These are phyloP conservation scores for Lasaia peninsularis DNA, from an alignment of 1,140 invertebrate genomes.

Conservation along the genomic window DNA sequence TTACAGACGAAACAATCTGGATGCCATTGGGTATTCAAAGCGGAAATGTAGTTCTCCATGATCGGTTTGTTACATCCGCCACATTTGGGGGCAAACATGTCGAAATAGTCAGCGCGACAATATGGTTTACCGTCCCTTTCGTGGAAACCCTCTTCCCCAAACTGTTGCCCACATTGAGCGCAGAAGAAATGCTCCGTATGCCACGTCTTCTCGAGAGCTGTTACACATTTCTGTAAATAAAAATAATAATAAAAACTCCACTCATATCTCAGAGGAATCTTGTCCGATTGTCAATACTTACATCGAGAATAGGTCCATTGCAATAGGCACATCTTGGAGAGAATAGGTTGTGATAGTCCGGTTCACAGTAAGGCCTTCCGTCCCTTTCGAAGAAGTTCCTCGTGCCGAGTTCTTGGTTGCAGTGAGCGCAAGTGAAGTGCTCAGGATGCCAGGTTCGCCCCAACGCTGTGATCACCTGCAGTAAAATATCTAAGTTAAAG, in stretches of 20 bases:
- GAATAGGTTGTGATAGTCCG: constrained; percentile 98
- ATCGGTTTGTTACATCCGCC: constrained; percentile 97
- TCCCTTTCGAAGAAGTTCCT: constrained; percentile 99
- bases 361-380: constrained; percentile 97
- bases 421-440: constrained; percentile 98
- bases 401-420: constrained; percentile 96
- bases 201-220: constrained; percentile 98
- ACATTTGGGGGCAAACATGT: constrained; percentile 99
- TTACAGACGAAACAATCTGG: constrained; percentile 99
- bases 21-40: constrained; percentile 98
- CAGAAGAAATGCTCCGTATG: constrained; percentile 99
- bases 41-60: constrained; percentile 99
- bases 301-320: constrained; percentile 98
- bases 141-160: constrained; percentile 97
- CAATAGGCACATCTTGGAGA: constrained; percentile 98
- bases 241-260: constrained; percentile 16
- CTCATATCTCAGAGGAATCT: not conserved
- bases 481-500: constrained; percentile 28
- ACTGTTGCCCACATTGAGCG: constrained; percentile 97
- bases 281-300: constrained; percentile 72
- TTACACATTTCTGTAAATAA: constrained; percentile 96
- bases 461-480: constrained; percentile 93
- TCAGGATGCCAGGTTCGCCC: constrained; percentile 99
- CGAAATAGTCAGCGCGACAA: constrained; percentile 97
- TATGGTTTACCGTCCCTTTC: constrained; percentile 96